phyloP scores from a whole-genome alignment of 2,888 invertebrate species.

The Lacanobia wlatinum region DNA sequence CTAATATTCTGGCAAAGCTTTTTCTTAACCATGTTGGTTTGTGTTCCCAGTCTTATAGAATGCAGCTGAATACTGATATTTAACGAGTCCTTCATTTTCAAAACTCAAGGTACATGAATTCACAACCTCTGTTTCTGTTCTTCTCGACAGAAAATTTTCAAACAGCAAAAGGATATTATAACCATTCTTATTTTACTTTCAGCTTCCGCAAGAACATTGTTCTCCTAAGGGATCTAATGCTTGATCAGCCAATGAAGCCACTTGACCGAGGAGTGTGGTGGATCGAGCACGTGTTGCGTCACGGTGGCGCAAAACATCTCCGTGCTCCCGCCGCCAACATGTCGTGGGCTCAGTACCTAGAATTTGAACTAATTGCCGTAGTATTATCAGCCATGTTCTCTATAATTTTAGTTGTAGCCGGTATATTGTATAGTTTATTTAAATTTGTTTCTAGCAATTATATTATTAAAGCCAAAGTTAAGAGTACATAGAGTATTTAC shows the following conservation, averaged over 20 bases:
- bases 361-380: conserved; percentile 65
- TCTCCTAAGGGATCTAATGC: conserved; percentile 68
- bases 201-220: conserved; percentile 40
- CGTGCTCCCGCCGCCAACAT: conserved; percentile 75
- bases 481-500: background rate
- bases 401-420: background rate
- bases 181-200: background rate
- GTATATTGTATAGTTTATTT: conserved; percentile 8
- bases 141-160: no score
- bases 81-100: no score
- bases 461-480: conserved; percentile 24
- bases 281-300: conserved; percentile 75
- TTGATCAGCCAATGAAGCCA: conserved; percentile 78
- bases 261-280: conserved; percentile 85
- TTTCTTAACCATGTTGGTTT: no score
- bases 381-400: conserved; percentile 14
- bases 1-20: no score
- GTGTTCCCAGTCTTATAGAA: no score
- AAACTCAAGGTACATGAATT: no score
- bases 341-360: conserved; percentile 65
- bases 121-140: no score
- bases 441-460: conserved; percentile 12
- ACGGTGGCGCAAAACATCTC: conserved; percentile 80
- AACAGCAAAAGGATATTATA: background rate
- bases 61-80: no score